Conservation (phyloP, 2,888 invertebrate species). For the Bugula neritina region DNA sequence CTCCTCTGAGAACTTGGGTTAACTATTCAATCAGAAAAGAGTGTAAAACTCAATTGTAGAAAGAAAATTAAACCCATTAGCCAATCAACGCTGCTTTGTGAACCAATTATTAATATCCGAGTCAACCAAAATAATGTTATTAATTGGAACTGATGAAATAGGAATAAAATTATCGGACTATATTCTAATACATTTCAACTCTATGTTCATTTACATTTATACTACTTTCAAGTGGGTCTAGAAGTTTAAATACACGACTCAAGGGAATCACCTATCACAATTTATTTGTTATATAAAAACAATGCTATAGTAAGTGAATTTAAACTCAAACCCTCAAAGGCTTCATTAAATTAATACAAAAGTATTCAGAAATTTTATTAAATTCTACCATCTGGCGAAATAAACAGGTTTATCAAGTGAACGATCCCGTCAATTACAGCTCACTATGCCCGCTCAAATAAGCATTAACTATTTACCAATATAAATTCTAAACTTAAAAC, state of each 20-base stretch:
- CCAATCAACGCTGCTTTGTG: too few relatives aligned
- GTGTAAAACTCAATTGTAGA: too few relatives aligned
- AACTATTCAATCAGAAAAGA: too few relatives aligned
- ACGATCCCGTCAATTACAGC: too few relatives aligned
- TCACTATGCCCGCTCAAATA: too few relatives aligned
- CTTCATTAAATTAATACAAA: background rate
- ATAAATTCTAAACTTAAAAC: too few relatives aligned
- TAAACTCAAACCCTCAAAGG: background rate
- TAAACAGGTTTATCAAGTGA: background rate
- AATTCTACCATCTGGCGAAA: background rate
- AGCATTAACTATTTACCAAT: too few relatives aligned
- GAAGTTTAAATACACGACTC: background rate
- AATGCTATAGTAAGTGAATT: background rate
- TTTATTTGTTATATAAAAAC: background rate
- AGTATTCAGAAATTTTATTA: background rate
- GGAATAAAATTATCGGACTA: background rate
- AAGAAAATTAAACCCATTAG: too few relatives aligned
- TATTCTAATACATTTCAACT: background rate
- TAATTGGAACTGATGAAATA: constrained; percentile 2
- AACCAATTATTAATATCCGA: too few relatives aligned
- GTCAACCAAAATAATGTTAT: constrained; percentile 16
- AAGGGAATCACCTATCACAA: background rate
- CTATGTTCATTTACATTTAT: background rate
- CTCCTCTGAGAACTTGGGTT: too few relatives aligned
- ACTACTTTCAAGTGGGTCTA: background rate